Conservation (phyloP, 2,888 invertebrate genomes). For the Leptopilina myrica region DNA sequence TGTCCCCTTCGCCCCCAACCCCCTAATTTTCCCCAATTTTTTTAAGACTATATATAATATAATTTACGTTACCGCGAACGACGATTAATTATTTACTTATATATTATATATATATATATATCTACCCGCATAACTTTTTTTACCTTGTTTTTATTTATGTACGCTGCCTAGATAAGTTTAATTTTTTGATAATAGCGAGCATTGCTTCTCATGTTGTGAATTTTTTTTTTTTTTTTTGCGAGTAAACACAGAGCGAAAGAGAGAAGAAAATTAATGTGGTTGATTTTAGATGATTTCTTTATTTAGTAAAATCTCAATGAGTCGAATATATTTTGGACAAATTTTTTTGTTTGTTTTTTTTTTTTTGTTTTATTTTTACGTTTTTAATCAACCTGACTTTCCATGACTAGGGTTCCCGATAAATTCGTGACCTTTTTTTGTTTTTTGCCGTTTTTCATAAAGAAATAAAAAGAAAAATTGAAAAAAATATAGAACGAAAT, state of each 20-base stretch:
- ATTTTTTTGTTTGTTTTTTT: too few species aligned
- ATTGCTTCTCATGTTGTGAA: slow-evolving; percentile 47
- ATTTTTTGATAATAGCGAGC: slow-evolving; percentile 24
- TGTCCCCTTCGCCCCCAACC: slow-evolving; percentile 35
- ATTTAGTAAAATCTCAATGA: neutral
- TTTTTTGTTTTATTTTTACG: slow-evolving; percentile 35
- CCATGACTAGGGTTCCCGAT: slow-evolving; percentile 34
- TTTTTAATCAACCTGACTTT: slow-evolving; percentile 41
- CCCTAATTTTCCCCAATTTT: slow-evolving; percentile 3
- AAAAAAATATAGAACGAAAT: too few species aligned
- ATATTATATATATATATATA: slow-evolving; percentile 31
- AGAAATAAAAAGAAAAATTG: neutral
- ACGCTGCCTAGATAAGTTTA: slow-evolving; percentile 39
- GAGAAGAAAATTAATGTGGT: slow-evolving; percentile 18
- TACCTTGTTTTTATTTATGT: slow-evolving; percentile 41
- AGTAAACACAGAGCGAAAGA: neutral
- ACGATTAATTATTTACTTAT: slow-evolving; percentile 48
- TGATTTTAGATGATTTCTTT: slow-evolving; percentile 34
- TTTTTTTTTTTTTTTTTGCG: neutral
- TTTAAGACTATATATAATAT: slow-evolving; percentile 46
- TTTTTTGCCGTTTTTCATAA: slow-evolving; percentile 11
- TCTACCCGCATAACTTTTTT: slow-evolving; percentile 20
- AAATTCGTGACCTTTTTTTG: slow-evolving; percentile 30
- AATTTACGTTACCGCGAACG: slow-evolving; percentile 45
- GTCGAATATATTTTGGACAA: neutral